A percentile compares a stretch with the other conserved stretches of the same genome.
These are phyloP conservation scores for Mesorhabditis spiculigera DNA, from an alignment of 2,888 invertebrate genomes.

Conservation along the genomic window DNA sequence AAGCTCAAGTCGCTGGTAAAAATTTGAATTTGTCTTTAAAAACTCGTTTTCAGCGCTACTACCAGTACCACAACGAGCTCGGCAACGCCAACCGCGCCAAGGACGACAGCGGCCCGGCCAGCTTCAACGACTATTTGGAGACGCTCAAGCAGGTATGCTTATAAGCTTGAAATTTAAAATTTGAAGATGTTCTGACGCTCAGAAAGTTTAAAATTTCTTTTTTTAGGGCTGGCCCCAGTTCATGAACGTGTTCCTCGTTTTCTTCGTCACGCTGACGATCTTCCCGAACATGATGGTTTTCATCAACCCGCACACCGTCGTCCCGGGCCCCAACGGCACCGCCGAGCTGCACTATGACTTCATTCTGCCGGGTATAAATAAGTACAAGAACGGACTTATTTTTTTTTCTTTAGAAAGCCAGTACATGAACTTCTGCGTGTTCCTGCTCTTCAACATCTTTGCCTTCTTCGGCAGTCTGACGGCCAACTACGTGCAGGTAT, in stretches of 20 bases:
- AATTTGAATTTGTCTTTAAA: background rate
- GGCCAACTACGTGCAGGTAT: slow-evolving; percentile 64
- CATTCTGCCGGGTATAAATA: slow-evolving; percentile 20
- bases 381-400: background rate
- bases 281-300: slow-evolving; percentile 76
- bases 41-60: slow-evolving; percentile 51
- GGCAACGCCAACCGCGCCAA: slow-evolving; percentile 5
- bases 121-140: background rate
- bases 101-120: background rate
- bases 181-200: too few species aligned
- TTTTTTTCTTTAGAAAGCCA: slow-evolving; percentile 11
- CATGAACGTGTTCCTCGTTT: slow-evolving; percentile 84
- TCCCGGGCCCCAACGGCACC: slow-evolving; percentile 22
- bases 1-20: slow-evolving; percentile 82
- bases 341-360: slow-evolving; percentile 27
- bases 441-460: slow-evolving; percentile 85
- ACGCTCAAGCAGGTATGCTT: slow-evolving; percentile 8
- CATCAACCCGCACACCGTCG: slow-evolving; percentile 26
- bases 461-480: slow-evolving; percentile 87
- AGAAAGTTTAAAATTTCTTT: too few species aligned
- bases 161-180: too few species aligned
- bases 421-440: slow-evolving; percentile 72
- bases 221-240: slow-evolving; percentile 76
- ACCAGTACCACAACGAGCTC: slow-evolving; percentile 47
- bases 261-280: slow-evolving; percentile 83